These are phyloP conservation scores for Netelia virgata DNA, from an alignment of 2,888 invertebrate genomes.

Conservation along the genomic window DNA sequence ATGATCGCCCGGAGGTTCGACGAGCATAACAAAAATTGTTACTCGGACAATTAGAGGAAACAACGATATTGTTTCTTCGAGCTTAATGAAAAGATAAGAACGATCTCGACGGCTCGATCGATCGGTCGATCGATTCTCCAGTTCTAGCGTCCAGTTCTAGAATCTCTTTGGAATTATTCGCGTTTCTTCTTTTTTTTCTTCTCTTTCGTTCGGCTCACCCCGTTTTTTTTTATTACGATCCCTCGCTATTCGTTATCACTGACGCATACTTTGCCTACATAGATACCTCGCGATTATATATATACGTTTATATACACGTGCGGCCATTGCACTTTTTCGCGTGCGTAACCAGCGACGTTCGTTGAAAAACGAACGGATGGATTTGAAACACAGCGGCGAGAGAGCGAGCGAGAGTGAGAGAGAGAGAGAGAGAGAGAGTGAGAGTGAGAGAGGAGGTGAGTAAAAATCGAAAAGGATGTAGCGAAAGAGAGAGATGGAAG, in stretches of 20 bases:
- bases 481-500: constrained; percentile 48
- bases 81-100: constrained; percentile 41
- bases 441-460: constrained; percentile 23
- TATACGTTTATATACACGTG: neutral
- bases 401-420: constrained; percentile 16
- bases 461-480: constrained; percentile 39
- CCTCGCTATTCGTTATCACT: constrained; percentile 17
- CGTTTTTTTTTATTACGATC: neutral
- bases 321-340: constrained; percentile 8
- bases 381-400: constrained; percentile 42
- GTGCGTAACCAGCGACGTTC: constrained; percentile 11
- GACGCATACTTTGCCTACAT: neutral
- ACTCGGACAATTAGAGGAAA: constrained; percentile 2
- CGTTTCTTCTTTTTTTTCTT: constrained; percentile 6
- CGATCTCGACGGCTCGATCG: neutral
- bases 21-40: constrained; percentile 2
- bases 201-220: neutral
- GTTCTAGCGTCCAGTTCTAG: constrained; percentile 9
- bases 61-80: constrained; percentile 50
- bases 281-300: neutral
- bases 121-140: constrained; percentile 43
- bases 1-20: neutral
- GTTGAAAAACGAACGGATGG: constrained; percentile 32
- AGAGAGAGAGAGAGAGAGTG: constrained; percentile 13
- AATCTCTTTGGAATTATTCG: constrained; percentile 2